phyloP scores from a whole-genome alignment of 2,113 vertebrate species.

The Corythaixoides concolor region DNA sequence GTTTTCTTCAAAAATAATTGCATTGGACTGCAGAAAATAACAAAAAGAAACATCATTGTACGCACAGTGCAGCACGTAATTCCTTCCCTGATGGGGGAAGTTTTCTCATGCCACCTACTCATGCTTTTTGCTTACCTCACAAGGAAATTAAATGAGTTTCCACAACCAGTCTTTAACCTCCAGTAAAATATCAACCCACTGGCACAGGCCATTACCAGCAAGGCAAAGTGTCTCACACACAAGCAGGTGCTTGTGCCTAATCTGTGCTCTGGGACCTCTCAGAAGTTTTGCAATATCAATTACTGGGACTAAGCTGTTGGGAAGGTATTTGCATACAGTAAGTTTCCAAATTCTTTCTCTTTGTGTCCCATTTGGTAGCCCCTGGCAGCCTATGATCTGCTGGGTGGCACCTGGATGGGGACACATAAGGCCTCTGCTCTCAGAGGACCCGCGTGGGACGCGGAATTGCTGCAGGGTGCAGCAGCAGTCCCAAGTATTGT shows the following conservation, averaged over 20 bases:
- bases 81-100: neutral
- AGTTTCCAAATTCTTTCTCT: neutral
- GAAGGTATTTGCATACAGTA: neutral
- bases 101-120: neutral
- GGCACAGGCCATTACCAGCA: neutral
- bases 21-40: neutral
- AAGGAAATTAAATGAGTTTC: neutral
- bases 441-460: accelerated
- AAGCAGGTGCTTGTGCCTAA: neutral
- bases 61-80: accelerated
- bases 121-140: neutral
- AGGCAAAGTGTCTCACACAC: neutral
- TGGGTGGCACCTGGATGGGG: neutral
- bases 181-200: neutral
- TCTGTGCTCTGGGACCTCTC: neutral
- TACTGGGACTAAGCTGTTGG: neutral
- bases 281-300: neutral
- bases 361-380: neutral
- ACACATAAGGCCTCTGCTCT: neutral
- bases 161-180: neutral
- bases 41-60: neutral
- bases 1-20: neutral
- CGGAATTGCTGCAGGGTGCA: neutral
- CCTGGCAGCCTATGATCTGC: neutral
- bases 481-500: neutral